phyloP scores from a whole-genome alignment of 2,797 vertebrate genomes.

The Apodemus agrarius region DNA sequence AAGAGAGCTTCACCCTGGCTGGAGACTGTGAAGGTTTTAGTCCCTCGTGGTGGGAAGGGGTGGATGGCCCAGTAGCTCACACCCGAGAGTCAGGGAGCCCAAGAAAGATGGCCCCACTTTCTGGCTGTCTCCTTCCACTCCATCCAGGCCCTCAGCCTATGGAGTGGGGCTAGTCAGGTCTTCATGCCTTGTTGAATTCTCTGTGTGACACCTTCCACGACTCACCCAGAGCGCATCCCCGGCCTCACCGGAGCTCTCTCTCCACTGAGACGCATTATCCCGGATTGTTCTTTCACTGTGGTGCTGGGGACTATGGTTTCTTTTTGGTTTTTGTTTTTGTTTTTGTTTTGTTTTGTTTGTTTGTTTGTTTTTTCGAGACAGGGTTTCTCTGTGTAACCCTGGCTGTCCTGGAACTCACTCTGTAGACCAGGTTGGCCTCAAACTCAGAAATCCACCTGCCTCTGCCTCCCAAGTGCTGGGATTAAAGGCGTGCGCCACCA shows the following conservation, averaged over 20 bases:
- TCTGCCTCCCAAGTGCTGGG: no score
- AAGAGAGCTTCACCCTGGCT: neutral
- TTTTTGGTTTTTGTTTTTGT: no score
- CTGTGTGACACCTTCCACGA: neutral
- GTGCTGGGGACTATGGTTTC: neutral
- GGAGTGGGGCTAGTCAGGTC: neutral
- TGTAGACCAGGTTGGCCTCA: no score
- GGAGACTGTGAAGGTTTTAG: neutral
- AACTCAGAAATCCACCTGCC: no score
- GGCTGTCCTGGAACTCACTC: no score
- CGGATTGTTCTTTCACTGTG: neutral
- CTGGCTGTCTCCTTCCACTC: neutral
- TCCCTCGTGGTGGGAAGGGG: neutral
- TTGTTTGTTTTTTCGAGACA: no score
- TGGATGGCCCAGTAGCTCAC: neutral
- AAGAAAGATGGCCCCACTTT: neutral
- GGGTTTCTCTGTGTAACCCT: no score
- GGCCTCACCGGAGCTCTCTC: no score
- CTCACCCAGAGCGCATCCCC: neutral
- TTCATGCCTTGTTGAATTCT: neutral
- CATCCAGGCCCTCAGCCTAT: neutral
- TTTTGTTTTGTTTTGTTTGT: no score
- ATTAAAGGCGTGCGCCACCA: no score
- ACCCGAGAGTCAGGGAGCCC: neutral
- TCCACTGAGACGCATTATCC: no score